Base-by-base conservation (phyloP, 2,797 vertebrate species). In the Podarcis lilfordi region DNA sequence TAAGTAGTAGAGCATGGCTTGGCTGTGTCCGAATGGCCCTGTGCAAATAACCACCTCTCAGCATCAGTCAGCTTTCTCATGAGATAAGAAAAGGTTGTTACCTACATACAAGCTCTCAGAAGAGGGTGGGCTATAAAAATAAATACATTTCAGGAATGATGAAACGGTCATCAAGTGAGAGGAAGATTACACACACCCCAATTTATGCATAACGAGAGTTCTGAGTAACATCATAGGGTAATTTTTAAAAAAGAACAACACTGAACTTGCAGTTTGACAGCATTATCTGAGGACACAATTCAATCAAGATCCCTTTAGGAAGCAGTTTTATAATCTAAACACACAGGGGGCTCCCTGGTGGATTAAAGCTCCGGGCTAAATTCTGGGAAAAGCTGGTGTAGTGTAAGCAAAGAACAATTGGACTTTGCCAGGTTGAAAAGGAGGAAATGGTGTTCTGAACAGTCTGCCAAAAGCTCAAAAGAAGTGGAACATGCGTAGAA, bases 351-450 rank as follows among this genome's bases (percentile, higher is more conserved):
- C 80, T 97, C 96, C 96, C 97, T 85, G 71, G 96, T 91, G 96
- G 94, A 96, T 95, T 95, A 94, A 93, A 94, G 90, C 90, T 91
- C 89, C 81, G 93, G 69, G 94, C 90, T 96, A 95, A 97, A 95
- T 96, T 96, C 96, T 96, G 96, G 97, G 97, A 97, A 97, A 96
- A 92, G 92, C 93, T 95, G 86, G 68, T 2, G 91, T 86, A 92
- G 84, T 96, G 91, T 96, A 96, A 96, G 96, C 94, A 95, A 93
- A 92, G 92, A 96, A 97, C 96, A 97, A 96, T 96, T 84, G 84
- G 87, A 94, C 93, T 94, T 93, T 92, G 92, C 89, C 88, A 93
- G 92, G 94, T 96, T 97, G 96, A 97, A 97, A 97, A 97, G 96
- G 95, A 97, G 96, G 97, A 97, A 97, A 96, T 94, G 95, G 90